Percentiles rank a stretch among this genome's conserved stretches.
Conservation (phyloP, 2,888 invertebrate species). For the Formica aserva region DNA sequence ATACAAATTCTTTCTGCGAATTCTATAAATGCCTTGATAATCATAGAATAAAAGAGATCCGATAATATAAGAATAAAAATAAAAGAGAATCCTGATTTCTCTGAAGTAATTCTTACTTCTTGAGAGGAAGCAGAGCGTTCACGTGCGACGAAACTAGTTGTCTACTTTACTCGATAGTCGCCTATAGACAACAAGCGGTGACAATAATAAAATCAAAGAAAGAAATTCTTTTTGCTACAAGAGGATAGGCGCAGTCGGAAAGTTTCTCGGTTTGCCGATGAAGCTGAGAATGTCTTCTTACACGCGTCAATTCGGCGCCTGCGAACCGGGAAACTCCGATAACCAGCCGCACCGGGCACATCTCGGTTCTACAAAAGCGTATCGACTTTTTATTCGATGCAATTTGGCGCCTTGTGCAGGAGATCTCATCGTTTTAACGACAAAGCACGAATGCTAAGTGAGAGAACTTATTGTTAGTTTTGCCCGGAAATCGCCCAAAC, state of each 20-base stretch:
- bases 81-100: neutral
- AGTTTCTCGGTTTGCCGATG: conserved; percentile 41
- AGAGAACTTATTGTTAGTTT: neutral
- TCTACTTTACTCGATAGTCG: conserved; percentile 28
- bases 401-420: conserved; percentile 5
- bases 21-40: neutral
- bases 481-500: neutral
- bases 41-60: conserved; percentile 13
- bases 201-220: conserved; percentile 30
- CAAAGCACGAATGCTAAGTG: neutral
- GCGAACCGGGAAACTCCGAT: conserved; percentile 22
- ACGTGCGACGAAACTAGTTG: conserved; percentile 36
- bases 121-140: conserved; percentile 13
- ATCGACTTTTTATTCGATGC: conserved; percentile 48
- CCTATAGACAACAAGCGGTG: conserved; percentile 39
- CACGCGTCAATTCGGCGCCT: conserved; percentile 16
- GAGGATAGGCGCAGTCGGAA: conserved; percentile 39
- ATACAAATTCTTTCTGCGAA: neutral
- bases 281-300: conserved; percentile 15
- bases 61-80: neutral
- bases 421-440: conserved; percentile 20
- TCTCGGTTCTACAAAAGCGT: conserved; percentile 22
- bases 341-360: conserved; percentile 20
- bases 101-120: conserved; percentile 18
- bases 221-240: conserved; percentile 26